Evolutionary conservation across 2,888 invertebrate genomes (phyloP), one percentile per base, ranked within the genome.

Genomic region (Eilema caniola): DNA sequence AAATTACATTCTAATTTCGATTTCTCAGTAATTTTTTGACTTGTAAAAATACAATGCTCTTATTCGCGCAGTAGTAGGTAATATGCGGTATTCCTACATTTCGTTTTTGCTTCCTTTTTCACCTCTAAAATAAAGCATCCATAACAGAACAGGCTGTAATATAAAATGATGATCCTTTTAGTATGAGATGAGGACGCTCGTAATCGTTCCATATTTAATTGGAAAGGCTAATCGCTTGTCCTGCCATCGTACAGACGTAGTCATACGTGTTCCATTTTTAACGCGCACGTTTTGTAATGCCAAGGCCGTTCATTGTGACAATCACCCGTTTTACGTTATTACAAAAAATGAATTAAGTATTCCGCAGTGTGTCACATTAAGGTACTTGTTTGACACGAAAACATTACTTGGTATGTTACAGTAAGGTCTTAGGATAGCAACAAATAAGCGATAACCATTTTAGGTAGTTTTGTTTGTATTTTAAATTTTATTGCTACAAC

Each of bases 251-350:
- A 31, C 28, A 14, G 65, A 71, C 66, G 65, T 62, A 76, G 72
- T 66, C 62, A 62, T 62, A 76, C 72, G 62, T 66, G 67, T 37
- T 67, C 69, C 75, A 69, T 78, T 76, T 81, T 78, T 62, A 72
- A 76, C 69, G 70, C 60, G 41, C 63, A 76, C 68, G 67, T 67
- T 72, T 76, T 71, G 79, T 87, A 83, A 87, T 86, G 83, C 81
- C 87, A 87, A 86, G 87, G 88, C 73, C 87, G 82, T 74, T 77
- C 81, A 70, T 85, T 84, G 70, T 69, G 28, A 69, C 75, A 69
- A 61, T 33, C 24, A 64, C 20, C 69, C 57, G 63, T 68, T 74
- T 67, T 56, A 67, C 53, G 24, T 78, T 71, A 80, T 75, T 71
- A 71, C 63, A 66, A 71, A 56, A 72, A 64, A 73, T 77, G 74